Base-by-base conservation (phyloP, 2,888 invertebrate genomes). In the Dorcus hopei region DNA sequence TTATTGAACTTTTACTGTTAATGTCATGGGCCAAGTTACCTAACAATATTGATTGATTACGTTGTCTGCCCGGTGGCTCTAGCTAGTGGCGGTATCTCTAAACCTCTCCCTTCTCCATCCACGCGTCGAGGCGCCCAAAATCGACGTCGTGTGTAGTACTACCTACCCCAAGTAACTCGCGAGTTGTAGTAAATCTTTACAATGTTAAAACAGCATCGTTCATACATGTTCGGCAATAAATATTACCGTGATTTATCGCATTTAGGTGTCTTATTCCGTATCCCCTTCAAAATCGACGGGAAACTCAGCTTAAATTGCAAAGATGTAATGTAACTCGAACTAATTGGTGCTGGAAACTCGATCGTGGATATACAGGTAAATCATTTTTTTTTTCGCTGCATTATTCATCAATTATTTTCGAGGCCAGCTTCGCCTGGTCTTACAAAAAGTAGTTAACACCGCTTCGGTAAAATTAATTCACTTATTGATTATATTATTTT, bases 101-200 rank as follows among this genome's bases (percentile, higher is more conserved):
- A 54, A 48, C 51, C 51, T 58, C 43, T 50, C 49, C 51, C 45
- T 23, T 42, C 58, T 49, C 58, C 59, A 57, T 49, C 54, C 52
- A 60, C 61, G 68, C 63, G 62, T 65, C 65, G 65, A 59, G 65
- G 66, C 65, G 63, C 65, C 59, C 61, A 60, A 63, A 58, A 67
- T 66, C 67, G 68, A 67, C 66, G 64, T 62, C 63, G 65, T 65
- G 62, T 61, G 61, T 67, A 58, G 52, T 53, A 49, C 41, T 49
- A 51, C 48, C 47, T 48, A 49, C 19, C 42, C 42, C 42, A 48
- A 23, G n/a, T 49, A 55, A 51, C 45, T 40, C 57, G 52, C 57
- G 53, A 49, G 53, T 45, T 23, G 53, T 49, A 57, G 58, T 49
- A 53, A 58, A 43, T 38, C 53, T 49, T 43, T 58, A 57, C 54